Evolutionary conservation across 2,888 invertebrate species (phyloP).

Genomic region (Uloborus plumipes): DNA sequence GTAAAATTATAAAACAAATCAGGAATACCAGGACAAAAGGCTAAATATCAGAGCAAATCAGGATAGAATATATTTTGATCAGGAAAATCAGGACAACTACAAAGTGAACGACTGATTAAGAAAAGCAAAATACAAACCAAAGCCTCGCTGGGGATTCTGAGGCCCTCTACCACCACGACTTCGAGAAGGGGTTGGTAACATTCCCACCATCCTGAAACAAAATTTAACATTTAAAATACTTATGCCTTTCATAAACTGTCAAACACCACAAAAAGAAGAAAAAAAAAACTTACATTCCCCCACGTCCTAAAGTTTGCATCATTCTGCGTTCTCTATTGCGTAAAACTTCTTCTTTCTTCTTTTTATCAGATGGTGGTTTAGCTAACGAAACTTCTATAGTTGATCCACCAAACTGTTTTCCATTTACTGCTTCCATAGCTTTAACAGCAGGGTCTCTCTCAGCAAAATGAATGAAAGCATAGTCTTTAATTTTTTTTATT

Average conservation of each 20-base stretch:
- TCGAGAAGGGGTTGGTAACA: slow-evolving; percentile 63
- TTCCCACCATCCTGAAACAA: slow-evolving; percentile 54
- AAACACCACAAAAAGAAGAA: not conserved
- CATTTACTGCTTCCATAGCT: slow-evolving; percentile 75
- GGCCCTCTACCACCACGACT: slow-evolving; percentile 62
- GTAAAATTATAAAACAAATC: no score
- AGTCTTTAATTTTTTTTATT: slow-evolving; percentile 99
- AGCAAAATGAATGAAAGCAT: slow-evolving; percentile 99
- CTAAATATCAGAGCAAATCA: no score
- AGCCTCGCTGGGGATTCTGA: slow-evolving; percentile 41
- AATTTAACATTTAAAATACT: not conserved
- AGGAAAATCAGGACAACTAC: no score
- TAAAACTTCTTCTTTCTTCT: slow-evolving; percentile 95
- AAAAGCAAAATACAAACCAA: slow-evolving; percentile 18
- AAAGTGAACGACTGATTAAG: not conserved
- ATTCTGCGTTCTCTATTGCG: slow-evolving; percentile 91
- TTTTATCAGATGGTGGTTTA: slow-evolving; percentile 98
- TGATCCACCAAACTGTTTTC: slow-evolving; percentile 76
- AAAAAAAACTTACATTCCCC: slow-evolving; percentile 57
- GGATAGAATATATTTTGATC: no score
- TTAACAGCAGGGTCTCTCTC: slow-evolving; percentile 96
- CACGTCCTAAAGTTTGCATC: slow-evolving; percentile 73
- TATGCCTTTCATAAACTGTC: not conserved
- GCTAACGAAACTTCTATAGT: slow-evolving; percentile 96
- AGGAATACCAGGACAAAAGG: no score